Percentiles rank a stretch among this genome's conserved stretches.
phyloP scores from a whole-genome alignment of 2,113 vertebrate genomes.

The Cromileptes altivelis region DNA sequence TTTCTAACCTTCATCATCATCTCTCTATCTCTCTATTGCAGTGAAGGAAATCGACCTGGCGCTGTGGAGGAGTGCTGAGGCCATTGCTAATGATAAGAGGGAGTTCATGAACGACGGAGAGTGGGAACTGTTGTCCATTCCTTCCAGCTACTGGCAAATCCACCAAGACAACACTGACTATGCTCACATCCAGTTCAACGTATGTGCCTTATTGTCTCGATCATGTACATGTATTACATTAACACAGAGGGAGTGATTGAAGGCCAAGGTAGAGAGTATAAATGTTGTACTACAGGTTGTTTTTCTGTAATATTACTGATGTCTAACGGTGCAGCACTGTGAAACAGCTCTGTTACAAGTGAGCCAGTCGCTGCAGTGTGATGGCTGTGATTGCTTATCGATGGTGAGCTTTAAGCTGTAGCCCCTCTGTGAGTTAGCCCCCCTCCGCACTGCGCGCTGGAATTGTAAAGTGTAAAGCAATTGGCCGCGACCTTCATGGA shows the following conservation, averaged over 20 bases:
- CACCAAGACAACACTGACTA: slow-evolving; percentile 81
- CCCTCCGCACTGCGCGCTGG: slow-evolving; percentile 16
- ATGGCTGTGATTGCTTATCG: slow-evolving; percentile 54
- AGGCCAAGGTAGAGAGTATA: not conserved
- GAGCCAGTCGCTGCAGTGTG: slow-evolving; percentile 43
- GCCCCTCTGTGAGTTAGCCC: slow-evolving; percentile 23
- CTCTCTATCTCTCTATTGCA: slow-evolving; percentile 55
- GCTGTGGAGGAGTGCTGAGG: slow-evolving; percentile 85
- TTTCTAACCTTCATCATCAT: not conserved
- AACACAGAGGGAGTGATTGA: not conserved
- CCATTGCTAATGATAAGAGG: slow-evolving; percentile 83
- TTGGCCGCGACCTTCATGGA: slow-evolving; percentile 74
- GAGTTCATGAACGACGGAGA: slow-evolving; percentile 88
- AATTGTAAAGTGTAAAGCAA: slow-evolving; percentile 77
- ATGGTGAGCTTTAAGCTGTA: slow-evolving; percentile 56
- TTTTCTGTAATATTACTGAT: not conserved
- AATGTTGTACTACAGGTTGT: not conserved
- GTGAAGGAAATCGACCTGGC: slow-evolving; percentile 89
- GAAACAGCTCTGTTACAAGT: slow-evolving; percentile 14
- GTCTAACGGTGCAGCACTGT: not conserved
- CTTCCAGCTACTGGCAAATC: slow-evolving; percentile 81
- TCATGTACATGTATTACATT: not conserved
- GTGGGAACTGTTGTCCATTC: slow-evolving; percentile 90
- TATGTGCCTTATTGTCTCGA: slow-evolving; percentile 30
- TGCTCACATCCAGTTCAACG: slow-evolving; percentile 90